Base-by-base conservation (phyloP, 2,797 vertebrate genomes). In the Cyclopterus lumpus region DNA sequence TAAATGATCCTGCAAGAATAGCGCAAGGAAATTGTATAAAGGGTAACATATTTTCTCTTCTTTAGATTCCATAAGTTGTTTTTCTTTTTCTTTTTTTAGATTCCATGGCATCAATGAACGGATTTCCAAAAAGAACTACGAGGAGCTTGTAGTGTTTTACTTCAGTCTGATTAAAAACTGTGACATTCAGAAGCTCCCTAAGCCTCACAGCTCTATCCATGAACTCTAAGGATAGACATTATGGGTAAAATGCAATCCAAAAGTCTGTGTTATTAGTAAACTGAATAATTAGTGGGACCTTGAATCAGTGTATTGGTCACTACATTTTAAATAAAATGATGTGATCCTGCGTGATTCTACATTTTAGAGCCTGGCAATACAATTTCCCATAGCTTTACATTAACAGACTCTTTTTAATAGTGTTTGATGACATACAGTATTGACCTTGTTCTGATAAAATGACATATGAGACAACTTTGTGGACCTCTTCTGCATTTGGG, bases 81-180 rank as follows among this genome's bases (percentile, higher is more conserved):
- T 48, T 38, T 60, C 0, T 63, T 46, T 66, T 24, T 2, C 22
- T n/a, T 24, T 79, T 79, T n/a, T 55, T 90, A 99, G 97, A 89
- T 92, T 98, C 82, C 98, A 99, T 54, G 98, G 97, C 30, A 69
- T 97, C 83, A 98, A 99, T 38, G 97, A 99, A 93, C 96, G 96
- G 86, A 98, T 99, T 92, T 97, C 97, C 2, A 30, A 93, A 59
- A 93, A 95, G 86, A 95, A 91, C 88, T 98, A 97, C 0, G 96
- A 97, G 88, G 96, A 93, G 3, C 86, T 97, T 34, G 88, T 98
- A 0, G 75, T 91, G n/a, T 99, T 98, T 91, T 95, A 96, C 84
- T 97, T 96, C 58, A 95, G 90, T 77, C 90, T 99, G 18, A 95
- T 99, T 68, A 96, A 98, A 92, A 97, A 97, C 89, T 95, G 96